Conservation (phyloP, 64 coral and sea anemone genomes). For the Montipora cactus region DNA sequence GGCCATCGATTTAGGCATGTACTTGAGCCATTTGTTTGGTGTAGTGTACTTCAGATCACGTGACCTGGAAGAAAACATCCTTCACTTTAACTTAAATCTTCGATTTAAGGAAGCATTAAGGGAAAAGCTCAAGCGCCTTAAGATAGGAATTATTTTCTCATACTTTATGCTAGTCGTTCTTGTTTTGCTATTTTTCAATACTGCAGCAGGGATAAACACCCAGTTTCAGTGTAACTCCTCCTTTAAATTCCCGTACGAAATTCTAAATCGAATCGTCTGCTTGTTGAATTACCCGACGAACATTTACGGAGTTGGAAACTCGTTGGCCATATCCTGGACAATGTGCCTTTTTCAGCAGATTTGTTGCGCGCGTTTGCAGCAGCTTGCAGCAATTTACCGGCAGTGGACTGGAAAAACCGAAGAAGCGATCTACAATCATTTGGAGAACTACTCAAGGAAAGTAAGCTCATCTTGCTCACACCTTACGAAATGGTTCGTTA, state of each 20-base stretch:
- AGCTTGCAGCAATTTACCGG: conserved; percentile 26
- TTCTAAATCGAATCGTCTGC: conserved; percentile 66
- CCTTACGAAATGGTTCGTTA: conserved; percentile 67
- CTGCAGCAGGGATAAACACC: conserved; percentile 54
- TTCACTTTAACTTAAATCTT: conserved; percentile 24
- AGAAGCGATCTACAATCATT: conserved; percentile 63
- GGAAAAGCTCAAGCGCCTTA: conserved; percentile 44
- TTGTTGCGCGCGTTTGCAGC: conserved; percentile 59
- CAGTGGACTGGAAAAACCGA: conserved; percentile 65
- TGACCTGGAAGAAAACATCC: conserved; percentile 72
- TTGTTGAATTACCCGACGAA: conserved; percentile 80
- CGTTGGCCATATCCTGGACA: conserved; percentile 77
- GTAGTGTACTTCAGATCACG: conserved; percentile 74
- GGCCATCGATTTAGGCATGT: conserved; percentile 76
- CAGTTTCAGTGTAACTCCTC: conserved; percentile 68
- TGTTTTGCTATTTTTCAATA: conserved; percentile 77
- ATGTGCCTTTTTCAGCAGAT: conserved; percentile 77
- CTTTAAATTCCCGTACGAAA: conserved; percentile 67
- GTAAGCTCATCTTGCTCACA: conserved; percentile 37
- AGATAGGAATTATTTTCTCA: conserved; percentile 44
- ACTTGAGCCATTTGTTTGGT: conserved; percentile 75
- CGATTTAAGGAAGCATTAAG: background rate
- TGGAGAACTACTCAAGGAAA: conserved; percentile 69
- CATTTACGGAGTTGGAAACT: conserved; percentile 77
- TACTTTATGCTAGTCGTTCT: conserved; percentile 14